Evolutionary conservation across 2,888 invertebrate species (phyloP).

Genomic region (Drosophila affinis): DNA sequence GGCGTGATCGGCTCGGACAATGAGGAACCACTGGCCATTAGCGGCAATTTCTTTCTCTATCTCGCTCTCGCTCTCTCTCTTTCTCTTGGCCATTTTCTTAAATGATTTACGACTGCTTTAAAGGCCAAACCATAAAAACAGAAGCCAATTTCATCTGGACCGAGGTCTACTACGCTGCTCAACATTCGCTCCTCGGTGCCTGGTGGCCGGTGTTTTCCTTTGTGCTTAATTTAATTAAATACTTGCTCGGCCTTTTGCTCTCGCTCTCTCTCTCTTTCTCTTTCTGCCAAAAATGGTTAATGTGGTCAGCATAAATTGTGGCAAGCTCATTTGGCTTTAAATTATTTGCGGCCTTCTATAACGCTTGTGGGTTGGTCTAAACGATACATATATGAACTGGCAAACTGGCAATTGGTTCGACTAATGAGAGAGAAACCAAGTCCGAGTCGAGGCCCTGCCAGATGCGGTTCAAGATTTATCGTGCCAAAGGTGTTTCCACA

Average conservation of each 20-base stretch:
- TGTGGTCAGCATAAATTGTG: conserved; percentile 75
- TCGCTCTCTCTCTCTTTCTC: background rate
- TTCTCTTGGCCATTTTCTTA: conserved; percentile 51
- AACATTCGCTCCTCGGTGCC: conserved; percentile 16
- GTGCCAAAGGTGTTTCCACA: conserved; percentile 19
- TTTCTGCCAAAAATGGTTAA: conserved; percentile 61
- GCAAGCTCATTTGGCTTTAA: conserved; percentile 70
- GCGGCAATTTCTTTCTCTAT: conserved; percentile 34
- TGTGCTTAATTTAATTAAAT: conserved; percentile 76
- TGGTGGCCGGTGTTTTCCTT: conserved; percentile 39
- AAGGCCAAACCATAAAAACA: conserved; percentile 66
- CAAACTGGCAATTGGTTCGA: conserved; percentile 58
- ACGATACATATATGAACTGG: conserved; percentile 42
- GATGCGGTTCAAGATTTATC: conserved; percentile 32
- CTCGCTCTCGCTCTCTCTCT: conserved; percentile 3
- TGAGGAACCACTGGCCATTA: conserved; percentile 56
- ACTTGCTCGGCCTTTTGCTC: conserved; percentile 52
- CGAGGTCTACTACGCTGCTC: background rate
- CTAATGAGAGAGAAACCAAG: conserved; percentile 37
- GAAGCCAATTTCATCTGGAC: conserved; percentile 45
- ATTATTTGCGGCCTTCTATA: conserved; percentile 52
- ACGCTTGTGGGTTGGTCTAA: conserved; percentile 40
- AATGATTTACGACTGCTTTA: conserved; percentile 73
- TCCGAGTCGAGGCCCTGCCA: conserved; percentile 18
- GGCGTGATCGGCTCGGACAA: conserved; percentile 75